Percentiles rank a stretch among this genome's conserved stretches.
Conservation (phyloP, 2,797 vertebrate species). For the Myiotriccus ornatus region DNA sequence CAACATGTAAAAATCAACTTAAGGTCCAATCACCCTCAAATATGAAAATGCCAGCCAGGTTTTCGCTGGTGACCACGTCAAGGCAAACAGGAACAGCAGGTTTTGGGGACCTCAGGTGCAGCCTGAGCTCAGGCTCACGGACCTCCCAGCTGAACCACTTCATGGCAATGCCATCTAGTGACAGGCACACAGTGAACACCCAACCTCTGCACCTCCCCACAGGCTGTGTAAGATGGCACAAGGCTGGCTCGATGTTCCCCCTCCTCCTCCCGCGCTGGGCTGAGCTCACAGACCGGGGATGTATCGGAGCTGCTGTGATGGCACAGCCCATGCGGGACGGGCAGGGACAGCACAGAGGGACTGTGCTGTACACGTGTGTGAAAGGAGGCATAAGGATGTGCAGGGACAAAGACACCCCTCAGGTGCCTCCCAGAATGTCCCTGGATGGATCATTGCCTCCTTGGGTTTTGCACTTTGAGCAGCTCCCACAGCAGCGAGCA, state of each 20-base stretch:
- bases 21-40: background rate
- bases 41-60: background rate
- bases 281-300: background rate
- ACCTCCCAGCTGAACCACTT: background rate
- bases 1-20: background rate
- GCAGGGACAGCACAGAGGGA: rapidly evolving
- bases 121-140: rapidly evolving
- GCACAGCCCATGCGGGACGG: rapidly evolving
- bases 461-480: too few species aligned
- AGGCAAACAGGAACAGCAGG: background rate
- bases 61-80: background rate
- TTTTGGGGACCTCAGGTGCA: background rate
- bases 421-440: background rate
- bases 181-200: rapidly evolving
- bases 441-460: background rate
- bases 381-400: background rate
- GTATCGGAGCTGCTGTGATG: rapidly evolving
- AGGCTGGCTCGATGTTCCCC: background rate
- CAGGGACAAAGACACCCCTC: background rate
- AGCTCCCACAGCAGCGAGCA: too few species aligned
- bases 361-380: rapidly evolving
- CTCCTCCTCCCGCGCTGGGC: background rate
- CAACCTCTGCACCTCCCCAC: background rate
- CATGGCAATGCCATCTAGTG: slow-evolving; percentile 46
- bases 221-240: background rate